These are phyloP conservation scores for Octonoba sinensis DNA, from an alignment of 2,888 invertebrate genomes.

Conservation along the genomic window DNA sequence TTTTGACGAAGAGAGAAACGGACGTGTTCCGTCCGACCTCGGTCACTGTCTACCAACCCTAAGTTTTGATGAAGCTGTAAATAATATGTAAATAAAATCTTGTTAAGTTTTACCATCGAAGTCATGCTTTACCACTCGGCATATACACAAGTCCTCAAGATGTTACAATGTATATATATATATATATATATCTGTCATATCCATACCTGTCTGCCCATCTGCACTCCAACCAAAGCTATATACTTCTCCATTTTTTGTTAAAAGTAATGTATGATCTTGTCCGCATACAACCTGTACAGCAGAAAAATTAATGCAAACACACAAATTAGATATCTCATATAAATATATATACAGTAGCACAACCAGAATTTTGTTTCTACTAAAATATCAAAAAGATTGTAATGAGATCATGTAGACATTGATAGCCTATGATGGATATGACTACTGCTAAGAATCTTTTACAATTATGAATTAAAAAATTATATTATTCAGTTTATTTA, in stretches of 20 bases:
- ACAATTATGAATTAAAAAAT: neutral
- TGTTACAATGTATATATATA: no score
- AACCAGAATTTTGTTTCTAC: neutral
- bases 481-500: neutral
- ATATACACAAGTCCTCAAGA: no score
- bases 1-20: no score
- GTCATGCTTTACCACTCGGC: no score
- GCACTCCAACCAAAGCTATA: constrained; percentile 94
- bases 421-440: neutral
- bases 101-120: no score
- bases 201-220: constrained; percentile 88
- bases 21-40: no score
- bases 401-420: no score
- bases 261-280: constrained; percentile 89
- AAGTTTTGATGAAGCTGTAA: no score
- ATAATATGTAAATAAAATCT: no score
- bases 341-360: neutral
- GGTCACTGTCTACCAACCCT: no score
- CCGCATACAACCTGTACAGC: constrained; percentile 81
- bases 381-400: no score
- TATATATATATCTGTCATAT: no score
- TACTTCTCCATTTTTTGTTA: constrained; percentile 84
- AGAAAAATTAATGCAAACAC: neutral
- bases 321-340: neutral
- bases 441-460: neutral